Evolutionary conservation across 1,140 invertebrate species (phyloP), one percentile per base, ranked within the genome.

Genomic region (Leptopilina clavipes): DNA sequence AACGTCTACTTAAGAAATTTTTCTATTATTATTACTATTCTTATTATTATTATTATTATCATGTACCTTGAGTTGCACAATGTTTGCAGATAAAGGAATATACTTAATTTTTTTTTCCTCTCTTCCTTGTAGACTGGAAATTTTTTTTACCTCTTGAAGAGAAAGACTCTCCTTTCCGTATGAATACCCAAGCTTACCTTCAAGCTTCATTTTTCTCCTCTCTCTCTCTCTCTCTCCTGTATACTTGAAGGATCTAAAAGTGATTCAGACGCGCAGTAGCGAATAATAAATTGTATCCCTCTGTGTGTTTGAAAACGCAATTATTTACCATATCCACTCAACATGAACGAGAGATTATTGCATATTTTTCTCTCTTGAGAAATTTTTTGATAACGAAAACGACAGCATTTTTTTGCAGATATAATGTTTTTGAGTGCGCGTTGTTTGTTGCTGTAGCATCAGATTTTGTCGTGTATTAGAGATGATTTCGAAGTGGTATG

Each of bases 191-290:
- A n/a, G n/a, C 17, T 19, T 56, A 56, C 52, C 56, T 59, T 25
- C 9, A 65, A 65, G 22, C 59, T 65, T 31, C 22, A 22, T 65
- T 65, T 65, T 65, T 31, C 59, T 65, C 59, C 59, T 7, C 59
- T 19, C n/a, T n/a, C n/a, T n/a, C n/a, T n/a, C n/a, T n/a, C n/a
- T n/a, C n/a, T n/a, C n/a, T n/a, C n/a, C n/a, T 22, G n/a, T n/a
- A 40, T 40, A 65, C 59, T 65, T 65, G 59, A 65, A 65, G 25
- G 22, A 65, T 65, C 59, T 65, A 31, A 65, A 65, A 65, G 59
- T 19, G 59, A 37, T 31, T 65, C 59, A 65, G 59, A n/a, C 25
- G 6, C 59, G 25, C 25, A 65, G 59, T 14, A n/a, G 11, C 59
- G 22, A 65, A 65, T 65, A 65, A 65, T 65, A 65, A 65, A 65